Evolutionary conservation across 2,113 vertebrate genomes (phyloP).

Genomic region (Serilophus lunatus): DNA sequence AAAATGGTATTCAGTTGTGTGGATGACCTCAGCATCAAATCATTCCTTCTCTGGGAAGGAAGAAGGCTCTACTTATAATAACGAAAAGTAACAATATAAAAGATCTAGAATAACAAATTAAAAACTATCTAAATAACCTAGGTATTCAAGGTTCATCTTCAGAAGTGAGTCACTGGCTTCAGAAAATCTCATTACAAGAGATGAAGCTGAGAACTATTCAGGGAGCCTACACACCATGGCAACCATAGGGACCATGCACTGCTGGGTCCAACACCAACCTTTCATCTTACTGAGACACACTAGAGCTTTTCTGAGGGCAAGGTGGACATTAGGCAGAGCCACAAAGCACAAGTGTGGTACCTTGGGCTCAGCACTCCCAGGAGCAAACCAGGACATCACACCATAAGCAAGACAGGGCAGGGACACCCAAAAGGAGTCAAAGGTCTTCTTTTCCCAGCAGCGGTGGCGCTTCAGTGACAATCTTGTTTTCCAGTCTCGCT

Average conservation of each 20-base stretch:
- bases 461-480: background rate
- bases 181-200: background rate
- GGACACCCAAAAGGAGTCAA: background rate
- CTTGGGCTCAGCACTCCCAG: background rate
- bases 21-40: background rate
- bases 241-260: rapidly evolving
- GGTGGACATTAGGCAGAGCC: rapidly evolving
- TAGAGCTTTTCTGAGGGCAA: background rate
- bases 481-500: background rate
- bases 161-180: background rate
- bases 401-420: rapidly evolving
- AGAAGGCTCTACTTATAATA: background rate
- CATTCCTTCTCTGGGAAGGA: background rate
- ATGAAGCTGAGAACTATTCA: background rate
- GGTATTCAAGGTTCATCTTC: background rate
- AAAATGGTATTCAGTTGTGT: background rate
- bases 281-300: background rate
- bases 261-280: background rate
- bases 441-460: background rate
- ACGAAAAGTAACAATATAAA: background rate
- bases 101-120: background rate
- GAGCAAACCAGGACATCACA: background rate
- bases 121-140: background rate
- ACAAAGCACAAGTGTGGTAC: rapidly evolving
- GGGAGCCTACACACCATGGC: background rate